These are phyloP conservation scores for Dusona sp. DNA, from an alignment of 2,888 invertebrate genomes.

Conservation along the genomic window DNA sequence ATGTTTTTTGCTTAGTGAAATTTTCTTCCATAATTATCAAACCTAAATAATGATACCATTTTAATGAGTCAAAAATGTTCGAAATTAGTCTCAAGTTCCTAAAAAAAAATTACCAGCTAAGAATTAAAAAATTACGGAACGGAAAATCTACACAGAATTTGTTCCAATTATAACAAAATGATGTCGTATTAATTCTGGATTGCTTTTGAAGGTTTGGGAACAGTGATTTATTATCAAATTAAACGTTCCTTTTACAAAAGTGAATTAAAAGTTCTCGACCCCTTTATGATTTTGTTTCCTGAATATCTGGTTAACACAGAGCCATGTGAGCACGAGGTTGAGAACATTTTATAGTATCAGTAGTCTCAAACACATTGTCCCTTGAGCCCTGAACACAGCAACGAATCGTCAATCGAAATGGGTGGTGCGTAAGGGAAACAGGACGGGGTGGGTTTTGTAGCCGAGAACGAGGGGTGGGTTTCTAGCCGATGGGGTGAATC, in stretches of 20 bases:
- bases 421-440: conserved; percentile 72
- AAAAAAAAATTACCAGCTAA: not conserved
- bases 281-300: too few species aligned
- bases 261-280: conserved; percentile 27
- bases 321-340: conserved; percentile 32
- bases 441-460: conserved; percentile 43
- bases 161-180: not conserved
- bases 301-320: not conserved
- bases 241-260: conserved; percentile 18
- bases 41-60: not conserved
- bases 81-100: not conserved
- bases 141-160: not conserved
- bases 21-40: not conserved
- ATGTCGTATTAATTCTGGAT: not conserved
- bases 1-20: not conserved
- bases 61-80: not conserved
- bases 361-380: conserved; percentile 28
- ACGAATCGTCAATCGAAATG: conserved; percentile 72
- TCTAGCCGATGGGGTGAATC: conserved; percentile 64
- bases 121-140: not conserved
- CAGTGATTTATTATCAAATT: conserved; percentile 24
- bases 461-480: conserved; percentile 70
- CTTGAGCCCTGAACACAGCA: conserved; percentile 52
- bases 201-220: not conserved
- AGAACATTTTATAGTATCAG: conserved; percentile 42